Base-by-base conservation (phyloP, 92 coral and sea anemone genomes). In the Porites lobata region DNA sequence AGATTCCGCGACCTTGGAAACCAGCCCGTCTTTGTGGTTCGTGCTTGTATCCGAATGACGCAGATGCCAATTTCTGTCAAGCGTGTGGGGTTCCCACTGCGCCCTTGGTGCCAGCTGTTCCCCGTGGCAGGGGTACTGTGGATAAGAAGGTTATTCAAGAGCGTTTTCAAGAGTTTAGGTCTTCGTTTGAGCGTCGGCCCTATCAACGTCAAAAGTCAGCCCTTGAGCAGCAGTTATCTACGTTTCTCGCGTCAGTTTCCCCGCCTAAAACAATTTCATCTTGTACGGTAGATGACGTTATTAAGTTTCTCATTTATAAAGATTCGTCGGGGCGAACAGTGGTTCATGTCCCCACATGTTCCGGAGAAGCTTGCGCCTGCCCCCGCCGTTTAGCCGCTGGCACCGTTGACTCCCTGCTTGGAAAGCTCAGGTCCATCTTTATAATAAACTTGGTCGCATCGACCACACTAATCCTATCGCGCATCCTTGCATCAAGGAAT, bases 161-260 rank as follows among this genome's bases (percentile, higher is more conserved):
- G 18, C 77, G 90, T 4, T 77, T 86, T 26, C 50, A 79, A 12
- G 51, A 21, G 9, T 86, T 86, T 50, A 18, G 14, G 26, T 73
- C 59, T 54, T 54, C 59, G 10, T 54, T 54, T 54, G 59, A 12
- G 11, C 2, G 59, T 54, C 10, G 13, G 29, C 90, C 88, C n/a
- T 88, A 84, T 56, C 81, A 88, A 58, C 80, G 87, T 47, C 95
- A 92, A 76, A 92, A 85, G 72, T 70, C 92, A 15, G 84, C 85
- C 47, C 74, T 92, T 14, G 92, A 88, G 82, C 70, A 24, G 29
- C 29, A 26, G 29, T 26, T 29, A 29, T 29, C 32, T 29, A 29
- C 32, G 32, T 86, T 90, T 58, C 66, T 90, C 10, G 72, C 77
- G 2, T 63, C 85, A 5, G n/a, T 68, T 8, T 80, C 63, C 2